Evolutionary conservation across 2,888 invertebrate genomes (phyloP).

Genomic region (Cantharis flavilabris): DNA sequence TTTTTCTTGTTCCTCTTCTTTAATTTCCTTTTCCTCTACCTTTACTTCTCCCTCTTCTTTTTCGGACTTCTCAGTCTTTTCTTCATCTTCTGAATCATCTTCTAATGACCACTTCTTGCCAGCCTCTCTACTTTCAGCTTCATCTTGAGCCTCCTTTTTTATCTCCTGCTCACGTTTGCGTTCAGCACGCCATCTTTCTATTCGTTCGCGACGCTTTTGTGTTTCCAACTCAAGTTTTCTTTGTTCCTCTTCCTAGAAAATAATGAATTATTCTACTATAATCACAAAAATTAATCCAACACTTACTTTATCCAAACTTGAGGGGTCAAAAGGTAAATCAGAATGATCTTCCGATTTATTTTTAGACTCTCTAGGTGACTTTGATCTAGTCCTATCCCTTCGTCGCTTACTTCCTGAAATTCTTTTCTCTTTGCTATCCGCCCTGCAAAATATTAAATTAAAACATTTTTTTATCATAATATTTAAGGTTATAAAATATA

Average conservation of each 20-base stretch:
- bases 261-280: background rate
- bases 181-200: slow-evolving; percentile 95
- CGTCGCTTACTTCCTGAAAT: slow-evolving; percentile 61
- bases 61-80: slow-evolving; percentile 53
- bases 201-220: slow-evolving; percentile 93
- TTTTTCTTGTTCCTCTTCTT: slow-evolving; percentile 40
- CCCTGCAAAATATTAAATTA: slow-evolving; percentile 53
- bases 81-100: slow-evolving; percentile 94
- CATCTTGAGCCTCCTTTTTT: slow-evolving; percentile 69
- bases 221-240: slow-evolving; percentile 90
- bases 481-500: background rate
- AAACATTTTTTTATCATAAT: background rate
- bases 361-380: slow-evolving; percentile 48
- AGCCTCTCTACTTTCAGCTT: slow-evolving; percentile 59
- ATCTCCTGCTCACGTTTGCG: slow-evolving; percentile 84
- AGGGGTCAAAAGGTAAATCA: slow-evolving; percentile 71
- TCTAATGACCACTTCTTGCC: slow-evolving; percentile 93
- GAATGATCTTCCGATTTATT: slow-evolving; percentile 60
- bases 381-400: slow-evolving; percentile 48
- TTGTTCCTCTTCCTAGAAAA: slow-evolving; percentile 81
- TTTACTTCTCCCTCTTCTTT: slow-evolving; percentile 38
- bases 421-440: slow-evolving; percentile 68
- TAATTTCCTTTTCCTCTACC: slow-evolving; percentile 30
- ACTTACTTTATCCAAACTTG: slow-evolving; percentile 75
- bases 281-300: background rate